Evolutionary conservation across 2,113 vertebrate species (phyloP).

Genomic region (Pseudonaja textilis): DNA sequence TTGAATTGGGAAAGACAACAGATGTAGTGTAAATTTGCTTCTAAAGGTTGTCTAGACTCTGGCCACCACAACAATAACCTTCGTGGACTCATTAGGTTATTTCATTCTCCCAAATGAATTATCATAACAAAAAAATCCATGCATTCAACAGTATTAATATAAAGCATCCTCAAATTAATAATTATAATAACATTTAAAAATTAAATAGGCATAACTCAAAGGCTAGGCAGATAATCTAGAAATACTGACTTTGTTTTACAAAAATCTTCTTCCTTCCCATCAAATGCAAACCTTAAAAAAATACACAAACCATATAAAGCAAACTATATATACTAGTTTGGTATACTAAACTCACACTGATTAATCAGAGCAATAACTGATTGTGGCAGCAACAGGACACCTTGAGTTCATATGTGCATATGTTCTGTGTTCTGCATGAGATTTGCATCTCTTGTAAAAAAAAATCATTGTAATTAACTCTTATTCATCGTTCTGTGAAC

Average conservation of each 20-base stretch:
- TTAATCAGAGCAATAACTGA: not conserved
- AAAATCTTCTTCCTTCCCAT: not conserved
- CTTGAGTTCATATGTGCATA: not conserved
- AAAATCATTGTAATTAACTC: not conserved
- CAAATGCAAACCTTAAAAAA: not conserved
- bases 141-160: not conserved
- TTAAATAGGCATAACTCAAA: not conserved
- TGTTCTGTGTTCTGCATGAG: not conserved
- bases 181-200: not conserved
- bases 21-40: not conserved
- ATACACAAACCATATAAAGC: not conserved
- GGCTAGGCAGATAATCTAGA: not conserved
- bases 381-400: not conserved
- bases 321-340: not conserved
- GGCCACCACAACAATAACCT: not conserved
- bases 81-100: not conserved
- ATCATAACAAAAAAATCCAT: not conserved
- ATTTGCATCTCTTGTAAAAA: not conserved
- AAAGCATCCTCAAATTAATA: not conserved
- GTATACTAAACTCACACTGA: not conserved
- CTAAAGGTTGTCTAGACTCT: not conserved
- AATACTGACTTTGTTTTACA: not conserved
- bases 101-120: not conserved
- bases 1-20: not conserved
- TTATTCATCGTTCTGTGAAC: not conserved